Base-by-base conservation (phyloP, 35 echinoderm and acorn worm species). In the Anneissia japonica region DNA sequence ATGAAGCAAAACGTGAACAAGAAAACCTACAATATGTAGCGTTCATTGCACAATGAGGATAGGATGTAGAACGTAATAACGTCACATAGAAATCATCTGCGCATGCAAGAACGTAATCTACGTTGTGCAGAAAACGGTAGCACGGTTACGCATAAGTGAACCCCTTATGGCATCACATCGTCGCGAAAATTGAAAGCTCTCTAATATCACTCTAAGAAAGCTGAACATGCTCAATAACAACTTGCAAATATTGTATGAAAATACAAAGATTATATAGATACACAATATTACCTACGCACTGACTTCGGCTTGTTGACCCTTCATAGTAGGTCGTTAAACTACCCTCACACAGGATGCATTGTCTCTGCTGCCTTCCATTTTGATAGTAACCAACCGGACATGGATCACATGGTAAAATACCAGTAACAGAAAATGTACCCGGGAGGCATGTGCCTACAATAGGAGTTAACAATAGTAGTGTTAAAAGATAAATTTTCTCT, bases 321-420 rank as follows among this genome's bases (percentile, higher is more conserved):
- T 77, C 40, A 35, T 39, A 35, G 32, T 76, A 51, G 12, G 85
- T 87, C 29, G 75, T 80, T 79, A 34, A 4, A n/a, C 36, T 78
- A 32, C 41, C 76, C 11, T 40, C 35, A 46, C 85, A 87, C 13
- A 28, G 29, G 10, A 87, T 28, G 35, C 85, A 87, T 28, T 33
- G 16, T 46, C 74, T 87, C 34, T 87, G 85, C 36, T 77, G 13
- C 32, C 40, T 21, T 2, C 32, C 41, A 32, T 75, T 30, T 55
- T 87, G 85, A 43, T 87, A 87, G 30, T 19, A 35, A 34, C 85
- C 85, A 39, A 87, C 37, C 0, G 74, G 85, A 78, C 85, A 87
- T 32, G 85, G 85, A 16, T 37, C 31, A 79, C 85, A 87, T 5
- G 85, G 85, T 32, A 34, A 40, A 0, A 87, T 41, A 19, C 85